A percentile compares a stretch with the other conserved stretches of the same genome.
Conservation (phyloP, 1,140 invertebrate genomes). For the Drosophila micromelanica region DNA sequence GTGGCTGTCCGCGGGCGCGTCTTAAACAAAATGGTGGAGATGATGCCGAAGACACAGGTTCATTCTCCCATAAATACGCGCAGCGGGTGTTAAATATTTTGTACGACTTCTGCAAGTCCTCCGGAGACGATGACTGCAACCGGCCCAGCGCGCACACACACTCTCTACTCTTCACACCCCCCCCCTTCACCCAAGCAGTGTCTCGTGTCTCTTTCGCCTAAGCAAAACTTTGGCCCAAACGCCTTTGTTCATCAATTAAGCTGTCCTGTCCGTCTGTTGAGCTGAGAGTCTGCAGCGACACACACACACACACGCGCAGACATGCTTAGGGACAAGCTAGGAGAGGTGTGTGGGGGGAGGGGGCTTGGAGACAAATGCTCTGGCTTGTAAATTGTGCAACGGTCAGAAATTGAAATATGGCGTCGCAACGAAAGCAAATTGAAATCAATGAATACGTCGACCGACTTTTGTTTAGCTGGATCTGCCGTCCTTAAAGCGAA, state of each 20-base stretch:
- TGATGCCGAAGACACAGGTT: slow-evolving; percentile 68
- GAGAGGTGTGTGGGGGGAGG: slow-evolving; percentile 2
- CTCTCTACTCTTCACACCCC: background rate
- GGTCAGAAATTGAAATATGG: slow-evolving; percentile 82
- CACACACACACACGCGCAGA: slow-evolving; percentile 12
- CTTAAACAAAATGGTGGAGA: slow-evolving; percentile 78
- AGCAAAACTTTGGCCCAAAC: slow-evolving; percentile 52
- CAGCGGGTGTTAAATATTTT: slow-evolving; percentile 83
- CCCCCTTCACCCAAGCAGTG: slow-evolving; percentile 5
- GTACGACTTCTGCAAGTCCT: slow-evolving; percentile 80
- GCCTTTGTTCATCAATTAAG: slow-evolving; percentile 64
- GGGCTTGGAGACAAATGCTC: slow-evolving; percentile 75
- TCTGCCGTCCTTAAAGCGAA: slow-evolving; percentile 13
- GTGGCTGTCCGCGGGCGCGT: slow-evolving; percentile 26
- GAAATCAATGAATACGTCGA: slow-evolving; percentile 73
- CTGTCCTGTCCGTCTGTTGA: slow-evolving; percentile 42
- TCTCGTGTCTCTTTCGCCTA: slow-evolving; percentile 38
- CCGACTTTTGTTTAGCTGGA: slow-evolving; percentile 25
- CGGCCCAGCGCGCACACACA: slow-evolving; percentile 15
- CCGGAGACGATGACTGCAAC: slow-evolving; percentile 50
- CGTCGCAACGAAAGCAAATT: slow-evolving; percentile 76
- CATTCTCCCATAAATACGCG: slow-evolving; percentile 83
- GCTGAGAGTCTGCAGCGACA: slow-evolving; percentile 7
- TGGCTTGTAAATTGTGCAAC: slow-evolving; percentile 78
- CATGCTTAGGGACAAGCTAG: slow-evolving; percentile 2